phyloP scores from a whole-genome alignment of 2,888 invertebrate genomes.

The Pristionchus exspectatus region DNA sequence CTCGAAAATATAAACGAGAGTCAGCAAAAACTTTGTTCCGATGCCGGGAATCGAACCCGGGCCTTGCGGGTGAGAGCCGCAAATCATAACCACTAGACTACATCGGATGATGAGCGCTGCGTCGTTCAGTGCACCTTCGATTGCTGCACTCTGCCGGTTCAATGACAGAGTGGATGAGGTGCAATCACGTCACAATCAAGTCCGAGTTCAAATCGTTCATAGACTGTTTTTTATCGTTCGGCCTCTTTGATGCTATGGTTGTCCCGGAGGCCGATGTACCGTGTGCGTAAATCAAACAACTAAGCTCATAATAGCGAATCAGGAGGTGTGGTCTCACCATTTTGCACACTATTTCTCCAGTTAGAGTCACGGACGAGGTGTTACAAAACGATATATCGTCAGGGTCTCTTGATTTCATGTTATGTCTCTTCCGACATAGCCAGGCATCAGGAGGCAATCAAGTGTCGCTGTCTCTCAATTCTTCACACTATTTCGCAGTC shows the following conservation, averaged over 20 bases:
- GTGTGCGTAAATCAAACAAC: conserved; percentile 1
- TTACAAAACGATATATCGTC: too few species aligned
- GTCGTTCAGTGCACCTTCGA: neutral
- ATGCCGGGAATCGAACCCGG: conserved; percentile 64
- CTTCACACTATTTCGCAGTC: neutral
- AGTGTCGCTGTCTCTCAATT: neutral
- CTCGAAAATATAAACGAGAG: neutral
- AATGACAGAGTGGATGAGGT: neutral
- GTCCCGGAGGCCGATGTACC: neutral
- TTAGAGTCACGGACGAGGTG: neutral
- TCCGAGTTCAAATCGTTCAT: neutral
- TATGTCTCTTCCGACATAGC: too few species aligned
- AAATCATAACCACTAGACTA: conserved; percentile 36
- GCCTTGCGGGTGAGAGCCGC: conserved; percentile 53
- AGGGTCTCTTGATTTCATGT: too few species aligned
- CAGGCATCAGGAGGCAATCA: too few species aligned
- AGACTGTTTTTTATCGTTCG: neutral
- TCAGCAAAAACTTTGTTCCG: conserved; percentile 55
- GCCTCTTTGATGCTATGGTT: neutral
- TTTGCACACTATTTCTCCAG: neutral
- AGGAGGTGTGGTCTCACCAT: neutral
- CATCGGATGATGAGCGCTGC: neutral
- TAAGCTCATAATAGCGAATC: neutral
- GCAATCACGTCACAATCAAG: neutral
- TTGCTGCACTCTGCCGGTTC: neutral